phyloP scores from a whole-genome alignment of 1,140 invertebrate genomes.

The Leptopilina boulardi region DNA sequence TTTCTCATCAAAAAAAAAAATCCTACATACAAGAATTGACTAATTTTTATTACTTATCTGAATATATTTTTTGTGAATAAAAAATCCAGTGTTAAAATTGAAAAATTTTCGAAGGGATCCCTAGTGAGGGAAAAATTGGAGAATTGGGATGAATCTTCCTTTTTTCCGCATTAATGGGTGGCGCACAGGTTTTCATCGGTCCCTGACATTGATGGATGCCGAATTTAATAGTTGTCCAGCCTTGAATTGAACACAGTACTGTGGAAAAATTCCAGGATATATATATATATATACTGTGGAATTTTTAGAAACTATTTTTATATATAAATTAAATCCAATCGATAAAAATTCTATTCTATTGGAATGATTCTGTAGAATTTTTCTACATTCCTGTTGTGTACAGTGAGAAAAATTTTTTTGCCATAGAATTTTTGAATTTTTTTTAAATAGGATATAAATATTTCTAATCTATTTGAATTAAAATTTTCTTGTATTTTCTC shows the following conservation, averaged over 20 bases:
- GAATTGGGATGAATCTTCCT: neutral
- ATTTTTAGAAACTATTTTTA: slow-evolving; percentile 41
- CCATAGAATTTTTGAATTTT: too few species aligned
- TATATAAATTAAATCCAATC: too few species aligned
- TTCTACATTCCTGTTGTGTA: too few species aligned
- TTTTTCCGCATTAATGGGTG: slow-evolving; percentile 32
- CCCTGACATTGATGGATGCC: slow-evolving; percentile 66
- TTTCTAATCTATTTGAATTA: too few species aligned
- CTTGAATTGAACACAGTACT: slow-evolving; percentile 49
- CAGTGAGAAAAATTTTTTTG: too few species aligned
- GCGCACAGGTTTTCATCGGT: slow-evolving; percentile 38
- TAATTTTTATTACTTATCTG: too few species aligned
- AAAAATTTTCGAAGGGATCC: neutral
- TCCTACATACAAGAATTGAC: neutral
- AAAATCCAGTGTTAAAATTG: neutral
- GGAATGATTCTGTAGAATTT: too few species aligned
- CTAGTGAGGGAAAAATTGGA: neutral
- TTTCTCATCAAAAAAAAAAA: too few species aligned
- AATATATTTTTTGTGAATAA: neutral
- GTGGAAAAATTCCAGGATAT: slow-evolving; percentile 42
- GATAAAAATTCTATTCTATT: too few species aligned
- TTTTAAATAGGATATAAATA: too few species aligned
- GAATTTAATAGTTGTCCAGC: slow-evolving; percentile 64
- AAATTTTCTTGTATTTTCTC: too few species aligned
- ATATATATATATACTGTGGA: slow-evolving; percentile 41